phyloP scores from a whole-genome alignment of 2,888 invertebrate genomes.

The Drosophila colorata region DNA sequence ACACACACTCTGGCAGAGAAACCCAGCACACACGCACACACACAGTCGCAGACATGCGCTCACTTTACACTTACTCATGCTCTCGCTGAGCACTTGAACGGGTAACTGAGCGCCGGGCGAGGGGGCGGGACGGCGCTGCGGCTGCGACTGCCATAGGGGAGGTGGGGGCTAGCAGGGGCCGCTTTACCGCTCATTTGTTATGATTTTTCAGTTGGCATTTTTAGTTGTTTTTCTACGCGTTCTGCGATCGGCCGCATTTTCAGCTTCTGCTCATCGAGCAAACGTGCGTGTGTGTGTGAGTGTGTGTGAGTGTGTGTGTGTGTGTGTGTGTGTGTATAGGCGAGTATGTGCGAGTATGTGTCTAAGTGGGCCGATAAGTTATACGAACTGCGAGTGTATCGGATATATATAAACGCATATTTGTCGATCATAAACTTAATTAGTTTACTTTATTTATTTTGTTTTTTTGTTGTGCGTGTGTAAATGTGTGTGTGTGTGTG shows the following conservation, averaged over 20 bases:
- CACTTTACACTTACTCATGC: conserved; percentile 34
- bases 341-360: neutral
- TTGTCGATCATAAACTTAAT: conserved; percentile 6
- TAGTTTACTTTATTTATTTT: conserved; percentile 9
- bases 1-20: conserved; percentile 6
- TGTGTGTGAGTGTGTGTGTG: neutral
- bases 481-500: conserved; percentile 12
- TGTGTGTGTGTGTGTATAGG: neutral
- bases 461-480: conserved; percentile 2
- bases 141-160: neutral
- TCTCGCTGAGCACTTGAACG: conserved; percentile 20
- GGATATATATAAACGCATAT: neutral
- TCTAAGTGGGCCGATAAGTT: conserved; percentile 20
- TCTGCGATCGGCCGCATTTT: conserved; percentile 78
- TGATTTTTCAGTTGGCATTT: conserved; percentile 78
- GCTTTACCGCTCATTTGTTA: conserved; percentile 74
- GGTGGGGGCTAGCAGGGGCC: conserved; percentile 1
- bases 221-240: conserved; percentile 80
- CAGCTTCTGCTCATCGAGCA: conserved; percentile 24
- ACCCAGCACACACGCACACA: conserved; percentile 18
- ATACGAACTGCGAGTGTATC: conserved; percentile 8
- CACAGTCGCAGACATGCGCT: conserved; percentile 7
- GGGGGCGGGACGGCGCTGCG: neutral
- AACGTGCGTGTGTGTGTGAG: conserved; percentile 36
- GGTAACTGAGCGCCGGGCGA: conserved; percentile 9